phyloP scores from a whole-genome alignment of 2,797 vertebrate genomes.

The Pampus argenteus region DNA sequence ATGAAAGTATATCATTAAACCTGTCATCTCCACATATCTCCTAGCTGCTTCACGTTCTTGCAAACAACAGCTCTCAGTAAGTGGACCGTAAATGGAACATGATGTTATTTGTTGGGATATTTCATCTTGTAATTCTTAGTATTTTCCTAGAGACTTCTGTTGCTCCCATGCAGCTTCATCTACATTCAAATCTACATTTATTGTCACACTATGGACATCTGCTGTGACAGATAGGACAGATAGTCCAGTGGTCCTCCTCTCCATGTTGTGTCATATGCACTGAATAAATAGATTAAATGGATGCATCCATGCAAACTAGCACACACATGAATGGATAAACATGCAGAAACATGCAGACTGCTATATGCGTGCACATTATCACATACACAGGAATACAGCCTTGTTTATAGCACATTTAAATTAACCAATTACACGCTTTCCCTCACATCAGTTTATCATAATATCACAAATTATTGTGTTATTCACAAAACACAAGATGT shows the following conservation, averaged over 20 bases:
- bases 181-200: background rate
- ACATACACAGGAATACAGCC: background rate
- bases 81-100: slow-evolving; percentile 25
- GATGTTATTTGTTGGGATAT: slow-evolving; percentile 18
- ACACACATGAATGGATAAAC: slow-evolving; percentile 46
- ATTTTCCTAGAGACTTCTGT: slow-evolving; percentile 1
- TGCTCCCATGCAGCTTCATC: slow-evolving; percentile 12
- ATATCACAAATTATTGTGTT: slow-evolving; percentile 41
- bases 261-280: slow-evolving; percentile 31
- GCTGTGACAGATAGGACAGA: slow-evolving; percentile 41
- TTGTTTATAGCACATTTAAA: slow-evolving; percentile 25
- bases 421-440: slow-evolving; percentile 18
- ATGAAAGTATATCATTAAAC: slow-evolving; percentile 55
- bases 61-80: slow-evolving; percentile 27
- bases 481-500: slow-evolving; percentile 23
- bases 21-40: slow-evolving; percentile 47
- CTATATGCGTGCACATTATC: background rate
- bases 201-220: slow-evolving; percentile 42
- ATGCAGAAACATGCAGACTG: slow-evolving; percentile 29
- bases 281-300: slow-evolving; percentile 47
- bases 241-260: slow-evolving; percentile 29
- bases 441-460: slow-evolving; percentile 11
- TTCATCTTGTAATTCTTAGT: slow-evolving; percentile 9
- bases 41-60: slow-evolving; percentile 19
- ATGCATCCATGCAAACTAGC: slow-evolving; percentile 54